Percentiles rank a stretch among this genome's conserved stretches.
phyloP scores from a whole-genome alignment of 1,140 invertebrate genomes.

The Brachionus rotundiformis region DNA sequence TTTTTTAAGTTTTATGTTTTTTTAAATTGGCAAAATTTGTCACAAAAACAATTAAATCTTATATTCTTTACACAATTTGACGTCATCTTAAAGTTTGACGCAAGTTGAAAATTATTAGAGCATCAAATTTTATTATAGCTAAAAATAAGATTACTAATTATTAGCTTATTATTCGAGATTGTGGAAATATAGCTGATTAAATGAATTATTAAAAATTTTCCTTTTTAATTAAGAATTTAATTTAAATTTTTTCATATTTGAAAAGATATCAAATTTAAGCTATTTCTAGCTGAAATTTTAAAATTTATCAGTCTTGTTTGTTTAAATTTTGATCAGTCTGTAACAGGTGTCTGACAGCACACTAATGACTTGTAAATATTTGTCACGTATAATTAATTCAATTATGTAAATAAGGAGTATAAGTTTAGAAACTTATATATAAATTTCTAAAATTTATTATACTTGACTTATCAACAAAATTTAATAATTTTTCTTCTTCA shows the following conservation, averaged over 20 bases:
- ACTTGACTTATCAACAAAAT: no score
- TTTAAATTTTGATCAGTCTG: neutral
- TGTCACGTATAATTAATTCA: neutral
- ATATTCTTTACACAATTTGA: neutral
- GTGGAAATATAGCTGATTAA: neutral
- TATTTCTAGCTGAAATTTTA: neutral
- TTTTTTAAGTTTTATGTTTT: neutral
- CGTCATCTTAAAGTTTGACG: neutral
- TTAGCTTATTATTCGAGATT: neutral
- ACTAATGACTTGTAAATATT: neutral
- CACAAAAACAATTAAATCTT: no score
- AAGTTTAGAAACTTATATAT: no score
- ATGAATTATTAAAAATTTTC: neutral
- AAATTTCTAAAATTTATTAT: no score
- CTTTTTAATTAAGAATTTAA: neutral
- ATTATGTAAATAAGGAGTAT: neutral
- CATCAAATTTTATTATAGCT: neutral
- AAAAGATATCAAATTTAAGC: neutral
- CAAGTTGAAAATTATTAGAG: neutral
- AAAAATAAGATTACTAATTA: neutral
- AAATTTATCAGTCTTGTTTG: neutral
- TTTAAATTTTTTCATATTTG: neutral
- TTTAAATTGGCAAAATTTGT: no score
- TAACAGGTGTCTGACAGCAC: neutral
- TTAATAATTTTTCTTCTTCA: no score